These are phyloP conservation scores for Psilopogon haemacephalus DNA, from an alignment of 2,113 vertebrate species.

Conservation along the genomic window DNA sequence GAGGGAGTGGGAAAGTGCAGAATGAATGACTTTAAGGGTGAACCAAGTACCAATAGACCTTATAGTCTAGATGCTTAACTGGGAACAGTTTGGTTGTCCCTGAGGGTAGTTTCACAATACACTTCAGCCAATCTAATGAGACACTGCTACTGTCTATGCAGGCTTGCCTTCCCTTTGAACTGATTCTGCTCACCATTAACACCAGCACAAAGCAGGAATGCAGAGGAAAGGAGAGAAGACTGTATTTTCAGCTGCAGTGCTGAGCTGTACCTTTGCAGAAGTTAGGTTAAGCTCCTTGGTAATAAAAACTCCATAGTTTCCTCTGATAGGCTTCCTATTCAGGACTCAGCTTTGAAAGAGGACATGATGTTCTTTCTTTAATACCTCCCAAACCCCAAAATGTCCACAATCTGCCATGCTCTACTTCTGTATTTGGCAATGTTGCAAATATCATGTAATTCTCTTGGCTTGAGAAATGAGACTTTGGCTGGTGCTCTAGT, in stretches of 20 bases:
- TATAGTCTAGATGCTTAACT: no score
- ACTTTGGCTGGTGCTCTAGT: neutral
- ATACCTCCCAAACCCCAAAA: neutral
- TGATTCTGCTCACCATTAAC: rapidly evolving
- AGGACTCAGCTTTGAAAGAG: neutral
- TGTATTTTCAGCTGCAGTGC: neutral
- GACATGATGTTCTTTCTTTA: neutral
- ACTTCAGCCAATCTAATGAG: neutral
- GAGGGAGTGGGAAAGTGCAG: neutral
- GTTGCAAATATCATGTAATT: neutral
- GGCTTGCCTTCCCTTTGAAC: neutral
- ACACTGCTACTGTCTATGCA: neutral
- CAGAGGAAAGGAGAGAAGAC: neutral
- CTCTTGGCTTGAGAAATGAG: neutral
- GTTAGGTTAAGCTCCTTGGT: neutral
- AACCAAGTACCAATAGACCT: rapidly evolving
- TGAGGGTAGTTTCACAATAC: neutral
- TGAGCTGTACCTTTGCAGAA: neutral
- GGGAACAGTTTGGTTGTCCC: neutral
- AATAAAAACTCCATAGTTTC: neutral
- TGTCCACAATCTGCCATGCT: neutral
- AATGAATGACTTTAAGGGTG: neutral
- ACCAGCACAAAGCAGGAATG: neutral
- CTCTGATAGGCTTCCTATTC: neutral
- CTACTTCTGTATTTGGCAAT: neutral